Base-by-base conservation (phyloP, 2,888 invertebrate genomes). In the Brachyptera risi region DNA sequence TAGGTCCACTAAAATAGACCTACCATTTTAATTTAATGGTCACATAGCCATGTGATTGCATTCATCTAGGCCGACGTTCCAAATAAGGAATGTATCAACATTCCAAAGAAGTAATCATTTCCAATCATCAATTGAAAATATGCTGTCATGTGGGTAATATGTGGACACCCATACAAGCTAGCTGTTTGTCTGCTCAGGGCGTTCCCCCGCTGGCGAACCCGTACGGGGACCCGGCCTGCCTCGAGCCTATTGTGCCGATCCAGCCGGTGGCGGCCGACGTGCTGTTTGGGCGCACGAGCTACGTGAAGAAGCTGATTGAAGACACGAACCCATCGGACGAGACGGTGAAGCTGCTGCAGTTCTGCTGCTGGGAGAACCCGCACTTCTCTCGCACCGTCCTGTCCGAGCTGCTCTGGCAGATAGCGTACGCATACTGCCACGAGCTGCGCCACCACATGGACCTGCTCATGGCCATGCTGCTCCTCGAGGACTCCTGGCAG, bases 341-440 rank as follows among this genome's bases (percentile, higher is more conserved):
- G 67, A 91, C 92, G 2, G 83, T 93, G 47, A 88, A 92, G 72
- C 78, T 97, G 63, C 77, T 97, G 37, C 92, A 96, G 79, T 97
- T 92, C 77, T 87, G 95, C 74, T 92, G 93, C 72, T 97, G 96
- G 96, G 97, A 97, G 76, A 96, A 97, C 78, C 93, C 94, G 23
- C 88, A 88, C 68, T 93, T 96, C 78, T 96, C 96, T 27, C 87
- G 92, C 65, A 84, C 86, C 17, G 92, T 95, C 51, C 83, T 97
- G 37, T 87, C 90, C 47, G 96, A 97, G 78, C 78, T 97, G 44
- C 79, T 97, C 61, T 95, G 95, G 93, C 92, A 95, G 74, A 86
- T 88, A 67, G 87, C 89, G 37, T 91, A 88, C 75, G 92, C 95
- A 1, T 96, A 94, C 76, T 93, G 95, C 68, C 94, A 96, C 73